phyloP scores from a whole-genome alignment of 2,797 vertebrate genomes.

The Syngnathus acus region DNA sequence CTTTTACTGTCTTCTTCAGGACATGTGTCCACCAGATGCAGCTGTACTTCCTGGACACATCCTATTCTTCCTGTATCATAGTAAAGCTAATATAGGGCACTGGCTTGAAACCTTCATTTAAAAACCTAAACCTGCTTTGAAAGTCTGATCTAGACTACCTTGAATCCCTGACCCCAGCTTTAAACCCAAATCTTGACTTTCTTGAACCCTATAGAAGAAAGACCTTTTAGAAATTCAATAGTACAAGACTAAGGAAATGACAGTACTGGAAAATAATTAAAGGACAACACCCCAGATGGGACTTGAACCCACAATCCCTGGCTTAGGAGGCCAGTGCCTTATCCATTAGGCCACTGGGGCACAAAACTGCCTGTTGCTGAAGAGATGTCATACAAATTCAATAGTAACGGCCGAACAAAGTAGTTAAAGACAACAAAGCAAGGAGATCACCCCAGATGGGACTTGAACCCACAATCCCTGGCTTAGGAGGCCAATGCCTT shows the following conservation, averaged over 20 bases:
- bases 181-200: neutral
- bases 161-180: neutral
- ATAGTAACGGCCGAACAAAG: neutral
- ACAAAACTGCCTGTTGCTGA: too few relatives aligned
- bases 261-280: too few relatives aligned
- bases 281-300: conserved; percentile 51
- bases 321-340: conserved; percentile 63
- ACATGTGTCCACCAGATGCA: neutral
- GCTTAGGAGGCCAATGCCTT: conserved; percentile 62
- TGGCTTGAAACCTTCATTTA: neutral
- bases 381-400: too few relatives aligned
- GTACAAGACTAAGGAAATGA: neutral
- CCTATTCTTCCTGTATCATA: neutral
- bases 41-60: neutral
- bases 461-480: conserved; percentile 65
- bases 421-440: neutral
- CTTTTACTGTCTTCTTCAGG: neutral
- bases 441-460: conserved; percentile 49
- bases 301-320: conserved; percentile 65
- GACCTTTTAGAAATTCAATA: neutral
- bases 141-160: neutral
- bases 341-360: conserved; percentile 65
- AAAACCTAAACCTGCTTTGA: neutral
- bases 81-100: neutral
- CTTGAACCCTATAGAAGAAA: too few relatives aligned